Conservation (phyloP, 2,888 invertebrate species). For the Aethes cnicana region DNA sequence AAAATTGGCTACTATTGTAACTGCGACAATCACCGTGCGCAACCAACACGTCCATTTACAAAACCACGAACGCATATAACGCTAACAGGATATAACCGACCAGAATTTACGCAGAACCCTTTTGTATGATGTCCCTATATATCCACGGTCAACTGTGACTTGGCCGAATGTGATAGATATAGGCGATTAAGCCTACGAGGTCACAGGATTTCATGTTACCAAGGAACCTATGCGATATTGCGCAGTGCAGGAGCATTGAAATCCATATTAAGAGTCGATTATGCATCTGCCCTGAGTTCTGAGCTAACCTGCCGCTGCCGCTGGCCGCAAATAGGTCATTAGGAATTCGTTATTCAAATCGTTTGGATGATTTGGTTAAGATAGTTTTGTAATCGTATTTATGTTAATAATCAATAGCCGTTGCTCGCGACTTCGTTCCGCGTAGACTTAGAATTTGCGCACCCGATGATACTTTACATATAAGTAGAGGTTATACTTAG, state of each 20-base stretch:
- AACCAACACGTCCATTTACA: slow-evolving; percentile 11
- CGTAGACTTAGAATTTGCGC: too few species aligned
- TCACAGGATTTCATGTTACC: slow-evolving; percentile 28
- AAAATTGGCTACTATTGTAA: background rate
- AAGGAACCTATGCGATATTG: slow-evolving; percentile 25
- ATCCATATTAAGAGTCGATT: slow-evolving; percentile 28
- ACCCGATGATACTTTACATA: too few species aligned
- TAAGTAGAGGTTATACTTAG: too few species aligned
- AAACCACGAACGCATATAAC: slow-evolving; percentile 21
- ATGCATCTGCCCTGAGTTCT: too few species aligned
- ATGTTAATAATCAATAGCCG: background rate
- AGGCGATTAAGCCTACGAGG: slow-evolving; percentile 20
- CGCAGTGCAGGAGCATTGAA: slow-evolving; percentile 8
- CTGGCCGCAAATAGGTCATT: slow-evolving; percentile 10
- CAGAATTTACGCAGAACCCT: slow-evolving; percentile 10
- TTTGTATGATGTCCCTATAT: background rate
- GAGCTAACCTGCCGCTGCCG: background rate
- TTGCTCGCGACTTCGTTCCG: background rate
- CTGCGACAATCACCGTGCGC: background rate
- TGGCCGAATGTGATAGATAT: slow-evolving; percentile 30
- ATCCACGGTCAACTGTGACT: background rate
- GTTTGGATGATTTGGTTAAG: background rate
- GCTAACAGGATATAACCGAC: slow-evolving; percentile 20
- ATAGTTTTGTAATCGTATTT: too few species aligned
- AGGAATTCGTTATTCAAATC: slow-evolving; percentile 27